phyloP scores from a whole-genome alignment of 2,797 vertebrate species.

The Enteromius anoplus region DNA sequence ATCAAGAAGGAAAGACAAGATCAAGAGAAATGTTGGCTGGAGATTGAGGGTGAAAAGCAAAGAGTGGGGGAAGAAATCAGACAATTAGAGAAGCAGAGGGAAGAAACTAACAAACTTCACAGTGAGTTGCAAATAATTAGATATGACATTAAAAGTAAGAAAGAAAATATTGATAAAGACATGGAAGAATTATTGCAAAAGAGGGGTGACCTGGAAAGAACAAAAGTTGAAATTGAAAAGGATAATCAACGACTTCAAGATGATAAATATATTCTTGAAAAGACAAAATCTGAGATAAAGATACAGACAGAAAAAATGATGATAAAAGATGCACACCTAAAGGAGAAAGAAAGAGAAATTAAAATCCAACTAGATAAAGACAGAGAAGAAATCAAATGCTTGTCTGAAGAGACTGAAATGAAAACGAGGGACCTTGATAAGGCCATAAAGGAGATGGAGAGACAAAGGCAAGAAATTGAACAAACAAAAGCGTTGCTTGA shows the following conservation, averaged over 20 bases:
- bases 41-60: conserved; percentile 21
- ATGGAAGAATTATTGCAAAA: conserved; percentile 10
- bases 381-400: not conserved
- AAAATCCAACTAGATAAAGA: conserved; percentile 14
- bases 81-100: not conserved
- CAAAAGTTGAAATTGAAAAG: conserved; percentile 18
- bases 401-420: conserved; percentile 2
- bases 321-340: not conserved
- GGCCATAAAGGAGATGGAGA: conserved; percentile 19
- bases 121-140: not conserved
- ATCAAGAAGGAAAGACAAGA: conserved; percentile 21
- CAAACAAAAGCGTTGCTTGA: not conserved
- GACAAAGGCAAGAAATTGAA: conserved; percentile 16
- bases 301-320: not conserved
- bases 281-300: conserved; percentile 9
- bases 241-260: conserved; percentile 10
- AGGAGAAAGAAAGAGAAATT: conserved; percentile 19
- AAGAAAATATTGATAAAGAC: conserved; percentile 11
- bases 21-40: not conserved
- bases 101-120: conserved; percentile 1
- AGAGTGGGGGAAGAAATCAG: not conserved
- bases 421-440: conserved; percentile 6
- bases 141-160: conserved; percentile 9
- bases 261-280: conserved; percentile 1
- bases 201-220: not conserved